These are phyloP conservation scores for Halcyon leucocephala DNA, from an alignment of 2,797 vertebrate species.

Conservation along the genomic window DNA sequence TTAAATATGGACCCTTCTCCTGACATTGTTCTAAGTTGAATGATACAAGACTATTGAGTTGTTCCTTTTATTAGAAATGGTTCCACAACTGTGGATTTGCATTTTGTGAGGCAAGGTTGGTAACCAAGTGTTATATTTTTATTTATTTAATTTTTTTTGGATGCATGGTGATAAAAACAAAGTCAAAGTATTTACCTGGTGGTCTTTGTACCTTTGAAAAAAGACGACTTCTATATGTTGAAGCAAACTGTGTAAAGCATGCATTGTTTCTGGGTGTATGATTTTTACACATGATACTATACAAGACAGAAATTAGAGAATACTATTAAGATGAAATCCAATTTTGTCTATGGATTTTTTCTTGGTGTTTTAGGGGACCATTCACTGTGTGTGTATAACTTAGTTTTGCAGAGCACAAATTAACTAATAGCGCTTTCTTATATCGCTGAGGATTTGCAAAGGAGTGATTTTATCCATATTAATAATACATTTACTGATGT, in stretches of 20 bases:
- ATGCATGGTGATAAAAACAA: background rate
- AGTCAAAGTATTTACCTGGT: background rate
- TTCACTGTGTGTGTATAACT: background rate
- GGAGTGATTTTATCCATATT: slow-evolving; percentile 1
- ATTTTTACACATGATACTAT: background rate
- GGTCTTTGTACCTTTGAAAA: slow-evolving; percentile 24
- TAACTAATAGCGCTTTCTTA: slow-evolving; percentile 41
- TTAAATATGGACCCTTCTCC: background rate
- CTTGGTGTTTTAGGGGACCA: background rate
- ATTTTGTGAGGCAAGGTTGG: background rate
- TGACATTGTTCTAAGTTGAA: background rate
- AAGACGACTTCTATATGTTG: background rate
- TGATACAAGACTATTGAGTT: background rate
- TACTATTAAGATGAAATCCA: background rate
- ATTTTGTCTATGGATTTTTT: background rate
- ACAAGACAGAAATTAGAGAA: background rate
- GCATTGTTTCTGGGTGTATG: background rate
- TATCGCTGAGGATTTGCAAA: background rate
- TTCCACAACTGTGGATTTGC: background rate
- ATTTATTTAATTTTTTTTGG: background rate
- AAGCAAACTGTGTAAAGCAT: background rate
- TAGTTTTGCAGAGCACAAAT: background rate
- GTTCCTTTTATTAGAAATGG: background rate
- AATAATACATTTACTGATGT: slow-evolving; percentile 42
- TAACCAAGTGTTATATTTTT: background rate